These are phyloP conservation scores for Campylomormyrus numenius DNA, from an alignment of 2,113 vertebrate genomes.

Conservation along the genomic window DNA sequence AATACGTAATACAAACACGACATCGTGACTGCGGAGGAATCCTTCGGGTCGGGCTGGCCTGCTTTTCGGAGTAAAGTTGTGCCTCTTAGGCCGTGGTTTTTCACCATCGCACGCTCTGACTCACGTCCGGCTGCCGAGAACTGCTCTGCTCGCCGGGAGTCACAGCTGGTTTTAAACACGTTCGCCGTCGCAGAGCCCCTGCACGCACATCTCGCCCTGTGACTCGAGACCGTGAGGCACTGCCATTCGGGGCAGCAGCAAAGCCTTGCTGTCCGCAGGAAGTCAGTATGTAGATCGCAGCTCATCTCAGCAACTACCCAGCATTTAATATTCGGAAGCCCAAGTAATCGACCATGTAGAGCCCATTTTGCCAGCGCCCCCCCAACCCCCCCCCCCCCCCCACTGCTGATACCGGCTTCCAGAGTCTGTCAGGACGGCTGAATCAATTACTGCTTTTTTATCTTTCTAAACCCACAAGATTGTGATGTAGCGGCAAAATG, in stretches of 20 bases:
- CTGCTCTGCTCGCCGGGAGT: background rate
- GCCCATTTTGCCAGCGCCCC: background rate
- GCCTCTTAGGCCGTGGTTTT: background rate
- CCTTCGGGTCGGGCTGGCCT: background rate
- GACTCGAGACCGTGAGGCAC: background rate
- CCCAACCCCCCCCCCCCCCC: background rate
- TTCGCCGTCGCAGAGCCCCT: background rate
- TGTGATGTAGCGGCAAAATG: background rate
- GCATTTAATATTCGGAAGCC: background rate
- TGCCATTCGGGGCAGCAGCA: background rate
- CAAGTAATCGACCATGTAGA: background rate
- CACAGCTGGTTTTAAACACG: background rate
- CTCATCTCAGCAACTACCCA: background rate
- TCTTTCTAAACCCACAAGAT: background rate
- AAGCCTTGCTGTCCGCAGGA: background rate
- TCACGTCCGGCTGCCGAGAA: background rate
- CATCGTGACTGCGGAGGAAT: background rate
- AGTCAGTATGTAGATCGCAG: background rate
- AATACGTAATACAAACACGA: background rate
- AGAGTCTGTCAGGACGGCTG: background rate
- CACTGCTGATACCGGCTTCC: background rate
- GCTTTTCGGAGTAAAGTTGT: background rate
- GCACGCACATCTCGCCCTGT: background rate
- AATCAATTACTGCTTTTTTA: background rate
- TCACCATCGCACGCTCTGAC: background rate